Evolutionary conservation across 37 sponge, comb jelly and placozoan species (phyloP).

Genomic region (Petrosia ficiformis): DNA sequence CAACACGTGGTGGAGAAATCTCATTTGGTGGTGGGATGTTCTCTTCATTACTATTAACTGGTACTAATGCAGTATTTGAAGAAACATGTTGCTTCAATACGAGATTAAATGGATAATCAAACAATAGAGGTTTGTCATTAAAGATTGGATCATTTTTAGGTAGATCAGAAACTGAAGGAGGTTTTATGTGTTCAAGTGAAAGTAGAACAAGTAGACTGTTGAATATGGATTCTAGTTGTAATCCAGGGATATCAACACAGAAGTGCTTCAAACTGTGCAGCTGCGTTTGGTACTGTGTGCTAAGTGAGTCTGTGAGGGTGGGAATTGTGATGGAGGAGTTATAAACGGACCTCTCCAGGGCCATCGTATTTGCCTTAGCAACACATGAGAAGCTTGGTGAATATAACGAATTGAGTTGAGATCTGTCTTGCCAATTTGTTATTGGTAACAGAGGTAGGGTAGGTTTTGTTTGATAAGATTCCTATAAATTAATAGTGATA

Average conservation of each 20-base stretch:
- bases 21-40: background rate
- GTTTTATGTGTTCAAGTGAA: slow-evolving; percentile 41
- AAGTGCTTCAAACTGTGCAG: slow-evolving; percentile 45
- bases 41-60: background rate
- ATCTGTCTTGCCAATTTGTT: too few relatives aligned
- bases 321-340: background rate
- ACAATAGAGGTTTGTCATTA: background rate
- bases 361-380: too few relatives aligned
- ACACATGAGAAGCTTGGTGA: too few relatives aligned
- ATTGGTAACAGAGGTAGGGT: too few relatives aligned
- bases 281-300: background rate
- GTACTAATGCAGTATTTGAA: background rate
- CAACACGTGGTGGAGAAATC: background rate
- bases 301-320: background rate
- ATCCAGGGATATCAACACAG: background rate
- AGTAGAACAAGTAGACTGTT: slow-evolving; percentile 26
- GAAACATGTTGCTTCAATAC: background rate
- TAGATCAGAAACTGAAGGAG: slow-evolving; percentile 10
- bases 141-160: background rate
- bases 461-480: too few relatives aligned
- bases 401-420: too few relatives aligned
- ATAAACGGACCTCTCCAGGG: too few relatives aligned
- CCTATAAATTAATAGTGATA: too few relatives aligned
- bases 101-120: slow-evolving; percentile 52
- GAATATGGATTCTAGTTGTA: slow-evolving; percentile 1